Evolutionary conservation across 2,113 vertebrate genomes (phyloP), one percentile per base, ranked within the genome.

Genomic region (Hyperoodon ampullatus): DNA sequence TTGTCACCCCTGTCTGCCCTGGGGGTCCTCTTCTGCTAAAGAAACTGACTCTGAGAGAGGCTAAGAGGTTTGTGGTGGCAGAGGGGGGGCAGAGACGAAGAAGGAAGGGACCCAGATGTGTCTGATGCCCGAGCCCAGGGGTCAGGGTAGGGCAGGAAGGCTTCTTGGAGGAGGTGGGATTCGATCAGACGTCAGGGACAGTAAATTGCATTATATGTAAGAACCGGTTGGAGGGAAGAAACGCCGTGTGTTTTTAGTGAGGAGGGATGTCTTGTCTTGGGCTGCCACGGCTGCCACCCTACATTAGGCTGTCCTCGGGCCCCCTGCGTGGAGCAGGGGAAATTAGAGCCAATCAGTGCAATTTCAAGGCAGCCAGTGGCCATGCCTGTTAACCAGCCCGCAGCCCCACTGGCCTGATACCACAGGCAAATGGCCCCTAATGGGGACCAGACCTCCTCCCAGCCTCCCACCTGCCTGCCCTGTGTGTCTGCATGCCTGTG

Each of bases 381-480:
- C 90, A 95, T 90, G 97, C 92, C 90, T 98, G 90, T 97, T 98
- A 98, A 83, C 70, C 96, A 96, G 77, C 94, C 93, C 53, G 5
- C 95, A 85, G 96, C 42, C 47, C 30, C 47, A 35, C 21, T 70
- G 75, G 96, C 92, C 95, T n/a, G 55, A 97, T 77, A 95, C 97
- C 96, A 90, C 88, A 93, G 98, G 96, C 98, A 97, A 97, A 98
- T 96, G 96, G 90, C n/a, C 92, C 93, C 93, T 98, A 98, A 98
- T 98, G 63, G 97, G 88, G 97, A 97, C 97, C 98, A 98, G 98
- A 97, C 74, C 90, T 92, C 86, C 55, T 87, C 58, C 55, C 0
- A 15, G 94, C 90, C 88, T 96, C 86, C 95, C 95, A 96, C 96
- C 97, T 94, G 96, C 92, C 93, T 16, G 66, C 74, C 70, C 70